Conservation (phyloP, 2,888 invertebrate genomes). For the Andrena camellia region DNA sequence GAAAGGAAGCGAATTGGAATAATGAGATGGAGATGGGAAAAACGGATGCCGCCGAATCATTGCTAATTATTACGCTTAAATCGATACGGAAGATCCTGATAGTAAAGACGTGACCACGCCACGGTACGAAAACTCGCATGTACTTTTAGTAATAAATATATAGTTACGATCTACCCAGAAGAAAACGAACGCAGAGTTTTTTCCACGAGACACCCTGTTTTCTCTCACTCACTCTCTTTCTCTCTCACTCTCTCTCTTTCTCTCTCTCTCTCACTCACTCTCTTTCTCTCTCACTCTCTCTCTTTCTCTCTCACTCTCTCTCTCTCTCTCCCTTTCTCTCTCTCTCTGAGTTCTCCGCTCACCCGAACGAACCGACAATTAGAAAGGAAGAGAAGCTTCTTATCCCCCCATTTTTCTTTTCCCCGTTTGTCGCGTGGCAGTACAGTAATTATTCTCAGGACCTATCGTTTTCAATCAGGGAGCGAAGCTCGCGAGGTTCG, state of each 20-base stretch:
- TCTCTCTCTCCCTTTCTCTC: background rate
- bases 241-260: background rate
- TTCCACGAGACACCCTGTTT: conserved; percentile 39
- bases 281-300: background rate
- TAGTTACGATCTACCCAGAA: conserved; percentile 51
- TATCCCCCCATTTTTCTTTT: background rate
- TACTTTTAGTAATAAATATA: conserved; percentile 66
- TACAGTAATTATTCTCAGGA: conserved; percentile 68
- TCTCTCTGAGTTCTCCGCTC: background rate
- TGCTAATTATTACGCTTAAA: conserved; percentile 74
- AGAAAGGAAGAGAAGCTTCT: background rate
- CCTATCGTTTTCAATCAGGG: conserved; percentile 59
- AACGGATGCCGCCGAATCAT: conserved; percentile 63
- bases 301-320: background rate
- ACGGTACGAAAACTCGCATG: conserved; percentile 59
- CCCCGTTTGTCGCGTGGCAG: conserved; percentile 44
- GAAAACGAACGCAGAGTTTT: conserved; percentile 20
- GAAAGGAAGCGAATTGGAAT: background rate
- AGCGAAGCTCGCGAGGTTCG: conserved; percentile 33
- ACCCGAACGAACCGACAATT: background rate
- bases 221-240: background rate
- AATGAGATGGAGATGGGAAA: background rate
- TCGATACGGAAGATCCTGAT: conserved; percentile 68
- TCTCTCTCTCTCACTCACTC: background rate
- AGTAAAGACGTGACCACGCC: conserved; percentile 64